Percentiles rank a stretch among this genome's conserved stretches.
These are phyloP conservation scores for Epinotia ramella DNA, from an alignment of 2,888 invertebrate genomes.

Conservation along the genomic window DNA sequence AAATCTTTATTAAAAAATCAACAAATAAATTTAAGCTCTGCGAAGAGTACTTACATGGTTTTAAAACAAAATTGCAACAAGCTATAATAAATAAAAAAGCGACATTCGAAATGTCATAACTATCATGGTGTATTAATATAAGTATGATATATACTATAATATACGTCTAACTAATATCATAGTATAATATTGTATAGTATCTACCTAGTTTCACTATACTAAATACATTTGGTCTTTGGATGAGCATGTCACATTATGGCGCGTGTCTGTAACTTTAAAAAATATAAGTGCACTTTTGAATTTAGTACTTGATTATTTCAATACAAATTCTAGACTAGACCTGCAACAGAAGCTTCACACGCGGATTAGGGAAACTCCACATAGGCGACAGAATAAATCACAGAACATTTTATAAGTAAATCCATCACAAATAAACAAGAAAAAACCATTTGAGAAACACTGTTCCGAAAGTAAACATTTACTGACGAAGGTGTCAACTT, in stretches of 20 bases:
- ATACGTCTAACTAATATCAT: slow-evolving; percentile 67
- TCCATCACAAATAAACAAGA: slow-evolving; percentile 62
- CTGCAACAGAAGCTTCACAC: slow-evolving; percentile 62
- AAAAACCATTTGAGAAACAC: slow-evolving; percentile 82
- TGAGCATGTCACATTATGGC: slow-evolving; percentile 83
- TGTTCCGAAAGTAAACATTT: slow-evolving; percentile 69
- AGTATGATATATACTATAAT: slow-evolving; percentile 54
- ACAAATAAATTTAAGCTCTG: slow-evolving; percentile 65
- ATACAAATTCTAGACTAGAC: slow-evolving; percentile 79
- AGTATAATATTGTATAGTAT: slow-evolving; percentile 63
- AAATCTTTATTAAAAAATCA: slow-evolving; percentile 71
- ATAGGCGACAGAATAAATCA: slow-evolving; percentile 64
- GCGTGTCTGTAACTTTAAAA: slow-evolving; percentile 76
- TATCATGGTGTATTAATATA: slow-evolving; percentile 62
- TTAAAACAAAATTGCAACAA: slow-evolving; percentile 55
- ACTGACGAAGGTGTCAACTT: slow-evolving; percentile 49
- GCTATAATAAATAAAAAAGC: slow-evolving; percentile 49
- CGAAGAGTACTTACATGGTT: slow-evolving; percentile 54
- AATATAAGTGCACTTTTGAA: slow-evolving; percentile 83
- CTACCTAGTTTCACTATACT: slow-evolving; percentile 80
- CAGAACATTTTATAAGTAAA: slow-evolving; percentile 64
- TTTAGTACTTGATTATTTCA: slow-evolving; percentile 71
- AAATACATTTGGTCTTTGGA: slow-evolving; percentile 84
- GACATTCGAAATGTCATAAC: slow-evolving; percentile 64
- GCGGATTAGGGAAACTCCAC: slow-evolving; percentile 57